Evolutionary conservation across 1,140 invertebrate genomes (phyloP).

Genomic region (Harpegnathos saltator): DNA sequence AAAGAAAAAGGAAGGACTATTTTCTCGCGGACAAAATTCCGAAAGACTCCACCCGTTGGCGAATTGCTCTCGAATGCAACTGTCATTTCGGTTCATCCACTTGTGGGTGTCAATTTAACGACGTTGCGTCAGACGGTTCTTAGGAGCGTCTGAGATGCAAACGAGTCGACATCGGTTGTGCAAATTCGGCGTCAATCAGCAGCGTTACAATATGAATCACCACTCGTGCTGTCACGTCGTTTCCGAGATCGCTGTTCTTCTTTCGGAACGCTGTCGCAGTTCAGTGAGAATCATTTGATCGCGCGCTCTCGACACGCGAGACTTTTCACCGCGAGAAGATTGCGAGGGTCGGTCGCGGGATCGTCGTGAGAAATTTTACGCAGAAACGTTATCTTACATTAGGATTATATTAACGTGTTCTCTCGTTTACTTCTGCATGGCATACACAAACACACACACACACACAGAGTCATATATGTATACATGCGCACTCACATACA

Average conservation of each 20-base stretch:
- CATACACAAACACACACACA: constrained; percentile 13
- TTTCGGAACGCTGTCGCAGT: constrained; percentile 17
- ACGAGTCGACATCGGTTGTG: no score
- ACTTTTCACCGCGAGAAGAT: constrained; percentile 1
- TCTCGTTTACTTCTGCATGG: constrained; percentile 43
- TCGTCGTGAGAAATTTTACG: constrained; percentile 38
- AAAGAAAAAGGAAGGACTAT: no score
- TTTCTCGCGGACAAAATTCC: no score
- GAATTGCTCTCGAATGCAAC: no score
- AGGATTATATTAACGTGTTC: constrained; percentile 39
- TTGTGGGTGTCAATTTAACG: no score
- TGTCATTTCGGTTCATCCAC: no score
- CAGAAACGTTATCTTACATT: constrained; percentile 52
- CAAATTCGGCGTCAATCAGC: background rate
- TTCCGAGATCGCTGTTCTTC: constrained; percentile 25
- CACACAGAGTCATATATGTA: no score
- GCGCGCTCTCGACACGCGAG: constrained; percentile 10
- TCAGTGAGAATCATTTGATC: constrained; percentile 44
- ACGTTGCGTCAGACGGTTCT: no score
- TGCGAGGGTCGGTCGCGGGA: constrained; percentile 19
- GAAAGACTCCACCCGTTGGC: no score
- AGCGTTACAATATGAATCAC: no score
- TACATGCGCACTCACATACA: no score
- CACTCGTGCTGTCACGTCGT: background rate
- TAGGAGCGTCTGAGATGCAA: no score